Evolutionary conservation across 2,113 vertebrate species (phyloP).

Genomic region (Murina feae): DNA sequence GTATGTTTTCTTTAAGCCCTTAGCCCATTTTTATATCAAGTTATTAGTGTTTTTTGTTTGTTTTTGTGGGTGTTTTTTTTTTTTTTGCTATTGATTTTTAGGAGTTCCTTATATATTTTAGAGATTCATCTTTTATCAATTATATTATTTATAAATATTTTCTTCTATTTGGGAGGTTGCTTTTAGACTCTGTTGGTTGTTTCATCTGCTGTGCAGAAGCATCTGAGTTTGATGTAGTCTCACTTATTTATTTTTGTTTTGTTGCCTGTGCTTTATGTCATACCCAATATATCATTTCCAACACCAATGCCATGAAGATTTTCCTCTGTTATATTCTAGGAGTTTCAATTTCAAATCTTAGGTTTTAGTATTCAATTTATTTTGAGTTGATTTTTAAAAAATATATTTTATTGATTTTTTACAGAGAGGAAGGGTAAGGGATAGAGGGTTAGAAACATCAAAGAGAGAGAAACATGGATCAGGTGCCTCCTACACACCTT

Average conservation of each 20-base stretch:
- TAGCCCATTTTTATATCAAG: not conserved
- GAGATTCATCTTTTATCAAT: not conserved
- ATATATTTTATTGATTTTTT: too few relatives aligned
- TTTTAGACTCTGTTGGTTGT: not conserved
- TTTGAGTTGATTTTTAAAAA: not conserved
- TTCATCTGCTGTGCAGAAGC: not conserved
- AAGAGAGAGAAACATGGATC: too few relatives aligned
- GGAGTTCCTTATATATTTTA: not conserved
- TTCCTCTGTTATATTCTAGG: not conserved
- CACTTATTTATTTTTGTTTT: not conserved
- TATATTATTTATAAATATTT: not conserved
- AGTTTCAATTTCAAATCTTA: not conserved
- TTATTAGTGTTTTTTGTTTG: not conserved
- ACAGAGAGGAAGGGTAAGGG: too few relatives aligned
- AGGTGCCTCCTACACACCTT: too few relatives aligned
- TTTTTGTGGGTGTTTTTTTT: too few relatives aligned
- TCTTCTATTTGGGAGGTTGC: not conserved
- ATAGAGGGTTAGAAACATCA: too few relatives aligned
- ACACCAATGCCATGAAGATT: not conserved
- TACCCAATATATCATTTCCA: not conserved
- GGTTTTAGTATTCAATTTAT: not conserved
- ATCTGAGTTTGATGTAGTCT: not conserved
- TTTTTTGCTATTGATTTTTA: not conserved
- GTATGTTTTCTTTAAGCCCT: not conserved
- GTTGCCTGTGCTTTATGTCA: not conserved